Base-by-base conservation (phyloP, 2,888 invertebrate genomes). In the Quadriops clusia region DNA sequence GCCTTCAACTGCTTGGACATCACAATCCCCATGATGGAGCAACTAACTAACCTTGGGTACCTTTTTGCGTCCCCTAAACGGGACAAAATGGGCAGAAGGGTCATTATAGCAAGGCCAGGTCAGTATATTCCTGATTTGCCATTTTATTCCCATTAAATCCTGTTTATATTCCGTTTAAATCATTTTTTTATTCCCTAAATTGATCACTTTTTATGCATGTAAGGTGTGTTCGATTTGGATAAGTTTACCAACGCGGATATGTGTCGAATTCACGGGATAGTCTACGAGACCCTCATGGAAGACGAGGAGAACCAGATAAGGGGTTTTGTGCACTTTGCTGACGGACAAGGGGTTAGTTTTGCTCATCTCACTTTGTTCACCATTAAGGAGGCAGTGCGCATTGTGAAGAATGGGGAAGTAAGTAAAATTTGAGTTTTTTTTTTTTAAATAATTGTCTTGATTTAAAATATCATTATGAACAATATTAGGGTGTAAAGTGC, bases 391-490 rank as follows among this genome's bases (percentile, higher is more conserved):
- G 79, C 82, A 17, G 78, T 81, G 11, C 69, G 81, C 45, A 81
- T 83, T 40, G 81, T 80, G 3, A 82, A 81, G 56, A 82, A 83
- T 52, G 80, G 80, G 51, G 81, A 83, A 72, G 81, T 80, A 51
- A 54, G 43, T 34, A 8, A 20, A 11, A 17, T 18, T 31, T n/a
- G 7, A 22, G 3, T 25, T 29, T 15, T 6, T 23, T 23, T 23
- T 22, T 28, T 28, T 16, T 18, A 16, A 6, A 18, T 9, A n/a
- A 11, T 17, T n/a, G n/a, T n/a, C n/a, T n/a, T n/a, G n/a, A n/a
- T n/a, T n/a, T n/a, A 23, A 18, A 18, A n/a, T n/a, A n/a, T n/a
- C n/a, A n/a, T n/a, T n/a, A n/a, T n/a, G n/a, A n/a, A n/a, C n/a
- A n/a, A n/a, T n/a, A n/a, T n/a, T n/a, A n/a, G n/a, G n/a, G n/a